Conservation (phyloP, 2,797 vertebrate species). For the Calcarius lapponicus region DNA sequence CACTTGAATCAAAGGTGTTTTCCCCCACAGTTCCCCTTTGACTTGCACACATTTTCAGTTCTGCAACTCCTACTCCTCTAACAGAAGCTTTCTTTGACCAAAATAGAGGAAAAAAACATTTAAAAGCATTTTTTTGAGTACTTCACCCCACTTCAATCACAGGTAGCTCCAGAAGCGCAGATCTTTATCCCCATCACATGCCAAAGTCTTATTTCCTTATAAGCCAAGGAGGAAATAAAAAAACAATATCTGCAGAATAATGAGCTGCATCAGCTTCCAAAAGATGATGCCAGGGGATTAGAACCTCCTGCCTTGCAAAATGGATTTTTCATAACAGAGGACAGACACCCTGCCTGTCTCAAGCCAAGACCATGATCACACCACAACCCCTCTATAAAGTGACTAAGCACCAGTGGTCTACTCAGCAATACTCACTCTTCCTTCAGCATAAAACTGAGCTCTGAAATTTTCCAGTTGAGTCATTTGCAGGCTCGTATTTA, state of each 20-base stretch:
- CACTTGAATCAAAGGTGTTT: neutral
- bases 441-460: neutral
- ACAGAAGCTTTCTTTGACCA: neutral
- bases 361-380: neutral
- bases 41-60: neutral
- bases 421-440: neutral
- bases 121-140: neutral
- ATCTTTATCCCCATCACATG: neutral
- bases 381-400: neutral
- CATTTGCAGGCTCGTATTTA: neutral
- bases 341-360: fast-evolving
- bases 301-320: neutral
- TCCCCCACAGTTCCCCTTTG: neutral
- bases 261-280: neutral
- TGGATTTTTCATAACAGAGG: neutral
- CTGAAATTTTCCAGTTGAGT: neutral
- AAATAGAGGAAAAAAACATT: neutral
- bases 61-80: neutral
- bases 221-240: neutral
- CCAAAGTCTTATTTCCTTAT: neutral
- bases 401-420: neutral
- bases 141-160: neutral
- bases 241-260: neutral
- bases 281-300: neutral
- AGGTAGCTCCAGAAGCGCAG: neutral